phyloP scores from a whole-genome alignment of 92 coral and sea anemone species.

The Zoanthus sansibaricus region DNA sequence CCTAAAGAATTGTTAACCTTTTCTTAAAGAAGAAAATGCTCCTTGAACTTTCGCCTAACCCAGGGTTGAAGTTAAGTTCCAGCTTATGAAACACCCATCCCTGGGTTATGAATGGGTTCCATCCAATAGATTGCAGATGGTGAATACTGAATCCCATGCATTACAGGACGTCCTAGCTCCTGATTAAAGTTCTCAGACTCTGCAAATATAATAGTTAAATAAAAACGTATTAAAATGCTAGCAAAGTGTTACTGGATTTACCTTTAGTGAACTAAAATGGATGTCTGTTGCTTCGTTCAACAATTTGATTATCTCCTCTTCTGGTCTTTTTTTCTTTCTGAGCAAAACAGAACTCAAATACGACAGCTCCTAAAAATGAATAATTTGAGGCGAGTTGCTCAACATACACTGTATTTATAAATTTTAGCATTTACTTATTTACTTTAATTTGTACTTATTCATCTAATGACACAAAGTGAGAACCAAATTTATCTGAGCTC shows the following conservation, averaged over 20 bases:
- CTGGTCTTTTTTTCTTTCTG: slow-evolving; percentile 86
- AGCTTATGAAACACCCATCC: no score
- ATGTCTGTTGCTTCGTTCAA: slow-evolving; percentile 90
- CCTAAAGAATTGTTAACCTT: no score
- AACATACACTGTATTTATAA: background rate
- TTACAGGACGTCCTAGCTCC: no score
- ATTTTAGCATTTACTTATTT: background rate
- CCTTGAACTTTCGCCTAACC: no score
- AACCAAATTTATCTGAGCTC: slow-evolving; percentile 23
- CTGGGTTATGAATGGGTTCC: no score
- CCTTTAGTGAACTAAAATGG: slow-evolving; percentile 92
- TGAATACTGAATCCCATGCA: no score
- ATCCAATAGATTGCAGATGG: no score
- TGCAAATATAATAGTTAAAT: background rate
- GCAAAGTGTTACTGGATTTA: background rate
- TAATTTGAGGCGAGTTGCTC: background rate
- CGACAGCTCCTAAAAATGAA: slow-evolving; percentile 82
- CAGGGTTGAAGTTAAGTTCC: no score
- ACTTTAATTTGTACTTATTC: no score
- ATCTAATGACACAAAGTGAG: no score
- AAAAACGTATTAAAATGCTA: background rate
- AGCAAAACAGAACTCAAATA: slow-evolving; percentile 89
- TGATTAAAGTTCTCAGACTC: no score
- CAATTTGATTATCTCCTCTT: slow-evolving; percentile 82
- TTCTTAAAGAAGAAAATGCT: no score